A percentile compares a stretch with the other conserved stretches of the same genome.
Conservation (phyloP, 2,113 vertebrate species). For the Aphyosemion australe region DNA sequence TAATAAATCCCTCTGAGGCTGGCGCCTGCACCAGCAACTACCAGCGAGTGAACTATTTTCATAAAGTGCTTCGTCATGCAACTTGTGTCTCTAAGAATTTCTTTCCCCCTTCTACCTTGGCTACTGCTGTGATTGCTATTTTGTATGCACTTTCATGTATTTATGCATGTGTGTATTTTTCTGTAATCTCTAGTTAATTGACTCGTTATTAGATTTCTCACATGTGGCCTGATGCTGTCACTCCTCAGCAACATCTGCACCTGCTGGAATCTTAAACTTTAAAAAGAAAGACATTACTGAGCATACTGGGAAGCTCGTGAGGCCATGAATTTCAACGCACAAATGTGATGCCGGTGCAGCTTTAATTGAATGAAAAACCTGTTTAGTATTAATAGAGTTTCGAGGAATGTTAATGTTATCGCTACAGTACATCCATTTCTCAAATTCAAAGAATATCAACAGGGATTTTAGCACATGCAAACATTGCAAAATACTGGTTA, state of each 20-base stretch:
- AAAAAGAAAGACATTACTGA: not conserved
- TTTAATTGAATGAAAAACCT: too few species aligned
- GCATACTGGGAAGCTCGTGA: not conserved
- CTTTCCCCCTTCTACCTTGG: slow-evolving; percentile 8
- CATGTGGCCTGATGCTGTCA: not conserved
- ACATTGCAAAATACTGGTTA: too few species aligned
- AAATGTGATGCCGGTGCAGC: too few species aligned
- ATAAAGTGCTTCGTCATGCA: slow-evolving; percentile 72
- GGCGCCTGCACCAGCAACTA: slow-evolving; percentile 37
- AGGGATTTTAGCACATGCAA: too few species aligned
- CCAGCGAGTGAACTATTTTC: slow-evolving; percentile 56
- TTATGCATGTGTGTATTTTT: slow-evolving; percentile 28
- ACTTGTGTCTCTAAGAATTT: slow-evolving; percentile 49
- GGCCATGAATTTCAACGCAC: too few species aligned
- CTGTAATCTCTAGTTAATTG: slow-evolving; percentile 18
- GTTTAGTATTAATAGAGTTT: too few species aligned
- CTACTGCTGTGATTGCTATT: slow-evolving; percentile 17
- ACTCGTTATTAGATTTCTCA: slow-evolving; percentile 10
- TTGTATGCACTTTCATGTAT: slow-evolving; percentile 35
- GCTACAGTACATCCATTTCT: too few species aligned
- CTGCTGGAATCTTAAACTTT: slow-evolving; percentile 13
- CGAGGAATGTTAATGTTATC: too few species aligned
- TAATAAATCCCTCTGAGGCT: slow-evolving; percentile 65
- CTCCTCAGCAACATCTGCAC: not conserved
- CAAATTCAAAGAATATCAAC: too few species aligned